phyloP scores from a whole-genome alignment of 2,113 vertebrate genomes.

The Struthio camelus region DNA sequence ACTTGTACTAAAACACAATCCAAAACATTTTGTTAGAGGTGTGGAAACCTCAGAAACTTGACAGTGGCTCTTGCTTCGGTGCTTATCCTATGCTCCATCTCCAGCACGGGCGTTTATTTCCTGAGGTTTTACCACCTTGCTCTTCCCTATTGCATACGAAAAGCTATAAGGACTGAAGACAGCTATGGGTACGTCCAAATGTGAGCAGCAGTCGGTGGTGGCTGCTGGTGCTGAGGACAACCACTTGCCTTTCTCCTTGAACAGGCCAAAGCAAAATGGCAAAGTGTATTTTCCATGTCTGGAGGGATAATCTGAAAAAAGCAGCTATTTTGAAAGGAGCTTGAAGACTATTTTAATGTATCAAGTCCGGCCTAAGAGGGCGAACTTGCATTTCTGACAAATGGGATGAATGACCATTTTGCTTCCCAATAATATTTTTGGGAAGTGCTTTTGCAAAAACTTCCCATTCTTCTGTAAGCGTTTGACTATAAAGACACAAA shows the following conservation, averaged over 20 bases:
- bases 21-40: neutral
- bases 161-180: neutral
- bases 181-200: neutral
- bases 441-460: constrained; percentile 2
- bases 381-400: neutral
- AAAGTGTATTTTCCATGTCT: neutral
- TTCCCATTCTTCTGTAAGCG: neutral
- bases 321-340: neutral
- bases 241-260: neutral
- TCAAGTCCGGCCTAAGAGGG: neutral
- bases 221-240: neutral
- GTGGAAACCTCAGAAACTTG: neutral
- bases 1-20: neutral
- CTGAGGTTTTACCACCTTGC: neutral
- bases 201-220: neutral
- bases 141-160: neutral
- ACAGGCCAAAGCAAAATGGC: neutral
- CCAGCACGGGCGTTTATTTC: neutral
- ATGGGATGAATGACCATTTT: neutral
- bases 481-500: neutral
- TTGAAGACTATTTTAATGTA: neutral
- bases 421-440: neutral
- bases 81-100: neutral
- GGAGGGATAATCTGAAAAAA: neutral
- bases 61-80: neutral